Percentiles rank a stretch among this genome's conserved stretches.
Evolutionary conservation across 2,797 vertebrate genomes (phyloP).

Genomic region (Sebastolobus alascanus): DNA sequence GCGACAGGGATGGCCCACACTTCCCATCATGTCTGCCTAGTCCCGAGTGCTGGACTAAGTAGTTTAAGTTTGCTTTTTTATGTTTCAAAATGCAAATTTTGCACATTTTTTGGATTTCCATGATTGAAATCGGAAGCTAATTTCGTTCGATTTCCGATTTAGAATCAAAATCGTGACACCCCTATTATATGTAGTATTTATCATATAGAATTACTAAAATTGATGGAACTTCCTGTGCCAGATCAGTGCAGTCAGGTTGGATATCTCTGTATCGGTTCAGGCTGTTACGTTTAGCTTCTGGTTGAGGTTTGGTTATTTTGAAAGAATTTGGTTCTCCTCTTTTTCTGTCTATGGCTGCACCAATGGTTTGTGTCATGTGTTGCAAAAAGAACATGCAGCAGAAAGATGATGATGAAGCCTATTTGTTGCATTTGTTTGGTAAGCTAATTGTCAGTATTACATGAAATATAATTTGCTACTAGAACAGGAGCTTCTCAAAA

Average conservation of each 20-base stretch:
- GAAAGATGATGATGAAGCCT: slow-evolving; percentile 6
- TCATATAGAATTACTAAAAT: background rate
- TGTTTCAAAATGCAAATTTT: too few species aligned
- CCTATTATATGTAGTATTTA: background rate
- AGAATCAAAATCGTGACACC: too few species aligned
- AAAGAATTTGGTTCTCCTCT: background rate
- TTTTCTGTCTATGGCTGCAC: background rate
- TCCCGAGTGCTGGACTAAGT: too few species aligned
- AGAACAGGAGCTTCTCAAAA: slow-evolving; percentile 5
- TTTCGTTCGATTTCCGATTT: too few species aligned
- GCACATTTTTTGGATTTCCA: too few species aligned
- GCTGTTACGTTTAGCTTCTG: background rate
- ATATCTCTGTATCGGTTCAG: background rate
- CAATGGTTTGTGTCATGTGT: background rate
- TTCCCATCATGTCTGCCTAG: too few species aligned
- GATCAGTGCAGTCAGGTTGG: background rate
- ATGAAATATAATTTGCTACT: background rate
- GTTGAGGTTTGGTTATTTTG: slow-evolving; percentile 1
- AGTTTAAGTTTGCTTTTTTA: too few species aligned
- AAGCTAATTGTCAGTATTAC: background rate
- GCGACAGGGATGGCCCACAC: too few species aligned
- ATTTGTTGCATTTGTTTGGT: background rate
- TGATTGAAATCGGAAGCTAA: too few species aligned
- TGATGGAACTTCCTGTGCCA: background rate
- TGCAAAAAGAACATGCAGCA: slow-evolving; percentile 7